Evolutionary conservation across 2,888 invertebrate species (phyloP).

Genomic region (Plebejus melissa): DNA sequence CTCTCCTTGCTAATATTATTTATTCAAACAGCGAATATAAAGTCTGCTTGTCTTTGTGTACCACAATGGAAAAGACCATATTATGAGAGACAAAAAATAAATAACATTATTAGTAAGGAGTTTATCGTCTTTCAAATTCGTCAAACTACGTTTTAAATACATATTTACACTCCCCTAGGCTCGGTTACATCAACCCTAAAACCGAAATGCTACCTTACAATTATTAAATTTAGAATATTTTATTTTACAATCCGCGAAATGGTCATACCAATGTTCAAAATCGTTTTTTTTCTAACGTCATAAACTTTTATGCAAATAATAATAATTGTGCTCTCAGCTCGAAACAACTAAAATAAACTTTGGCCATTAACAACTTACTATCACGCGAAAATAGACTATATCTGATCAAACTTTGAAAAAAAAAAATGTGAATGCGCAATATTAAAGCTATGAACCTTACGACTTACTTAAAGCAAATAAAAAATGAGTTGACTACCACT

Average conservation of each 20-base stretch:
- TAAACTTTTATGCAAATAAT: conserved; percentile 22
- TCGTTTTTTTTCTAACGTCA: conserved; percentile 10
- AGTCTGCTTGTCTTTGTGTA: not conserved
- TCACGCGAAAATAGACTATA: conserved; percentile 45
- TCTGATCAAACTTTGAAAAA: conserved; percentile 4
- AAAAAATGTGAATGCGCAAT: not conserved
- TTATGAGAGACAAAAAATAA: not conserved
- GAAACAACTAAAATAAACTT: conserved; percentile 65
- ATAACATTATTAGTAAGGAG: not conserved
- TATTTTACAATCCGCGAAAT: conserved; percentile 6
- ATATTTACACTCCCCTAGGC: conserved; percentile 14
- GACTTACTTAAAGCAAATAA: not conserved
- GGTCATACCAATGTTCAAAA: conserved; percentile 22
- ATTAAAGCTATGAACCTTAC: conserved; percentile 10
- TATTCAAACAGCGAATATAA: not conserved
- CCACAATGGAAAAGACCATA: not conserved
- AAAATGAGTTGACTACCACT: not conserved
- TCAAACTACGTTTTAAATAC: not conserved
- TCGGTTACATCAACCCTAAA: conserved; percentile 3
- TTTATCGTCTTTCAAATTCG: not conserved
- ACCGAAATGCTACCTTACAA: not conserved
- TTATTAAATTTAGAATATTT: not conserved
- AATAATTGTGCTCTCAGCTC: conserved; percentile 48
- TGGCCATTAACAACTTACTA: conserved; percentile 57
- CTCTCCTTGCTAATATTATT: not conserved